Percentiles rank a stretch among this genome's conserved stretches.
Conservation (phyloP, 2,113 vertebrate species). For the Stegostoma tigrinum region DNA sequence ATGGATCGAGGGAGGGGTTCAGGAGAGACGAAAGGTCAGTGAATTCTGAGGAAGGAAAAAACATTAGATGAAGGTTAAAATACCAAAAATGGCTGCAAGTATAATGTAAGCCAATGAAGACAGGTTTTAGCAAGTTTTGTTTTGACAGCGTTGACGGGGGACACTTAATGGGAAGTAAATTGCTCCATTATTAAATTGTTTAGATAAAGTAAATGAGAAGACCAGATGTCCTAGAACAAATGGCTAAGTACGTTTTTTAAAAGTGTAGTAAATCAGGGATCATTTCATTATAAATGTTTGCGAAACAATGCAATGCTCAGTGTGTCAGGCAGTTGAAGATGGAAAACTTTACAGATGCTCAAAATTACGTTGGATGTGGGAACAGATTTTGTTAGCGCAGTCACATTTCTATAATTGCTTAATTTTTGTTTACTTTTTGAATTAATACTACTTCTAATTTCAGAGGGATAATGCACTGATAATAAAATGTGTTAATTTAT, state of each 20-base stretch:
- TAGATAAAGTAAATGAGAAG: not conserved
- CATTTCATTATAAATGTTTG: not conserved
- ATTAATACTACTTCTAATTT: not conserved
- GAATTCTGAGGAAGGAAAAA: too few species aligned
- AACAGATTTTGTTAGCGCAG: not conserved
- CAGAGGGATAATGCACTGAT: not conserved
- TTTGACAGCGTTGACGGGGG: not conserved
- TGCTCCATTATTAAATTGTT: not conserved
- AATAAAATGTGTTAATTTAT: not conserved
- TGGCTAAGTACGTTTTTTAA: not conserved
- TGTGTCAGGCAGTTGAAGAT: not conserved
- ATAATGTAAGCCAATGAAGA: not conserved
- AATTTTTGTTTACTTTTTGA: not conserved
- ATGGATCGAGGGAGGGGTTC: too few species aligned
- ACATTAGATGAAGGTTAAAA: too few species aligned
- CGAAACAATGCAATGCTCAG: not conserved
- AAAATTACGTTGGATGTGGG: not conserved
- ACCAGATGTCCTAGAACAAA: not conserved
- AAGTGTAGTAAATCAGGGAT: not conserved
- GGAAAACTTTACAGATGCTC: not conserved
- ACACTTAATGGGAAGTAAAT: not conserved
- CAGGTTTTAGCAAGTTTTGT: not conserved
- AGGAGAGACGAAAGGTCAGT: too few species aligned
- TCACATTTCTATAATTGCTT: not conserved
- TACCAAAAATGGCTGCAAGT: not conserved